Percentiles rank a stretch among this genome's conserved stretches.
phyloP scores from a whole-genome alignment of 2,113 vertebrate genomes.

The Myrmophylax atrothorax region DNA sequence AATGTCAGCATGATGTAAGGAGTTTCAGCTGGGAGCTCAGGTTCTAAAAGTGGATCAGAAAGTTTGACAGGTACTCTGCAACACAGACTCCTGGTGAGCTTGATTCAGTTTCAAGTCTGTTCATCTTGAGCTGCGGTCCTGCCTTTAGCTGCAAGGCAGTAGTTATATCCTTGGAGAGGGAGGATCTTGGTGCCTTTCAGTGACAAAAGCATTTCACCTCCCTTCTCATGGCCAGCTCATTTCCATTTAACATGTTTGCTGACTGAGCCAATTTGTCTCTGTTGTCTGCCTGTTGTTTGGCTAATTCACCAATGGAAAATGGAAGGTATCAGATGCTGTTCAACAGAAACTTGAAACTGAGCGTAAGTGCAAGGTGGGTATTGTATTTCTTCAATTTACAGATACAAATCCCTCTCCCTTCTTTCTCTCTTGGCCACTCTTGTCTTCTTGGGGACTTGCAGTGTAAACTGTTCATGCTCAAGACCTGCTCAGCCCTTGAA shows the following conservation, averaged over 20 bases:
- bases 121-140: not conserved
- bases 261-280: constrained; percentile 42
- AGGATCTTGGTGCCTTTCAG: not conserved
- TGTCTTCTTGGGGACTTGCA: not conserved
- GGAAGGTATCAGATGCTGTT: constrained; percentile 53
- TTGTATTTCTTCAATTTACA: constrained; percentile 52
- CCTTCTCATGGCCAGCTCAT: not conserved
- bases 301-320: constrained; percentile 66
- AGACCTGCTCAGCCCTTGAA: not conserved
- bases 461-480: not conserved
- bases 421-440: not conserved
- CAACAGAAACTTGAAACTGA: constrained; percentile 60
- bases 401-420: not conserved
- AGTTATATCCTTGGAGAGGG: not conserved
- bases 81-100: not conserved
- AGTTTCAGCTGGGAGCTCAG: not conserved
- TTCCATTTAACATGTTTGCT: constrained; percentile 4
- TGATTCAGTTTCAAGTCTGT: not conserved
- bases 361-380: constrained; percentile 30
- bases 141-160: not conserved
- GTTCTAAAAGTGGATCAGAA: not conserved
- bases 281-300: constrained; percentile 52
- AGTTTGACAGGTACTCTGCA: not conserved
- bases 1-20: not conserved
- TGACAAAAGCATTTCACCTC: not conserved